Evolutionary conservation across 2,797 vertebrate species (phyloP).

Genomic region (Myotis pilosus): DNA sequence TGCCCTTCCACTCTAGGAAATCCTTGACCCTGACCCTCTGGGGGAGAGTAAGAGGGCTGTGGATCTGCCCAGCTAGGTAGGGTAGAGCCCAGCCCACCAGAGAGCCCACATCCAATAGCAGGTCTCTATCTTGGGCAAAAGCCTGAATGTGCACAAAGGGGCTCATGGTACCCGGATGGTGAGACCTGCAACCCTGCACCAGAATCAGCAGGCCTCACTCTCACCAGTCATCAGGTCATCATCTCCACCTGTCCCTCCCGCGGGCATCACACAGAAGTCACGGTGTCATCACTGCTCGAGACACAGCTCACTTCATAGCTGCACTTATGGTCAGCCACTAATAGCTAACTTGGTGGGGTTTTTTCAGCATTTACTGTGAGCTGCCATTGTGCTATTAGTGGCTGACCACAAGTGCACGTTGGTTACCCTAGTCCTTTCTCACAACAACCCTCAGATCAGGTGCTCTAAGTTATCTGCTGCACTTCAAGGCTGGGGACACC

Average conservation of each 20-base stretch:
- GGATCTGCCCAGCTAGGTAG: not conserved
- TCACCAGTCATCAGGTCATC: not conserved
- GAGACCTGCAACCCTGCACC: not conserved
- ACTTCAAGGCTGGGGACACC: not conserved
- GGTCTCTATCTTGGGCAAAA: not conserved
- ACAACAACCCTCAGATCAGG: not conserved
- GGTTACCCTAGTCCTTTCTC: not conserved
- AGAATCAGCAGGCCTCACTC: not conserved
- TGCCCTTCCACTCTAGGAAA: not conserved
- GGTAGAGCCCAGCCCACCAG: too few species aligned
- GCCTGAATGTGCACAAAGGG: not conserved
- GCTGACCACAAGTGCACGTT: too few species aligned
- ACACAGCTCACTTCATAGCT: not conserved
- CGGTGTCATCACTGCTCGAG: not conserved
- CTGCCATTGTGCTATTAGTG: not conserved
- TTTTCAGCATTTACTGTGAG: not conserved
- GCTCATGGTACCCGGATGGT: fast-evolving
- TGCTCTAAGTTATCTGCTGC: not conserved
- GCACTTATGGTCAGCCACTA: not conserved
- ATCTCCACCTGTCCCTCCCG: not conserved
- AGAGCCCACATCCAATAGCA: not conserved
- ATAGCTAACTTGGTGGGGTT: not conserved
- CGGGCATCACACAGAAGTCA: not conserved
- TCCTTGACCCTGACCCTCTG: not conserved
- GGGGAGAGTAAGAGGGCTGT: not conserved